Evolutionary conservation across 2,113 vertebrate genomes (phyloP), one percentile per base, ranked within the genome.

Genomic region (Lutjanus erythropterus): DNA sequence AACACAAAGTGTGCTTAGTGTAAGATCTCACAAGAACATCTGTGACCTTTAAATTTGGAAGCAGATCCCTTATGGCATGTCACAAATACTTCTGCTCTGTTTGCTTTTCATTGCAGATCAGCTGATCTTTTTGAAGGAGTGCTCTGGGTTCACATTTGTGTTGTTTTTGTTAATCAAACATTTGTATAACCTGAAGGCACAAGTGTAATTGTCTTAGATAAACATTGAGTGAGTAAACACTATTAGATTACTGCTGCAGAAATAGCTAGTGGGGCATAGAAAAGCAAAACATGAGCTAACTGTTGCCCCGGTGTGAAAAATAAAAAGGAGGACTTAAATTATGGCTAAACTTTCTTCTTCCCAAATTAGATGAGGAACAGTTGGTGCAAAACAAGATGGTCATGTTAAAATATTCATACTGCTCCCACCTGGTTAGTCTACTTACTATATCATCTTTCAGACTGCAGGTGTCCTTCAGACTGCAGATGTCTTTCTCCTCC

Each of bases 361-460:
- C 27, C 18, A 44, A 42, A 0, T 55, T 50, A 65, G 14, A 62
- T 49, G 35, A 67, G 49, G 18, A 59, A 58, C 3, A 27, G 15
- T 16, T 27, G 12, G 27, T 27, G 18, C 6, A 70, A 76, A 69
- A 71, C 39, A 66, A 71, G 47, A 33, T 23, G 4, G 42, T 11
- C 12, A 29, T 71, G 21, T 29, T 84, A 12, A 67, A 65, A 29
- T 69, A 74, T 67, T 80, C 8, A 72, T 23, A 19, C 4, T 9
- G 33, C 21, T 21, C 46, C 47, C n/a, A 21, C 21, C 23, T 39
- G 31, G 27, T 55, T 70, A 27, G 9, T 74, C 11, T 25, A 92
- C 94, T 93, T 83, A 95, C 95, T 15, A 75, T 62, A 33, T 94
- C 86, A 31, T 88, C 83, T 83, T 89, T 87, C 70, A 89, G 41